Evolutionary conservation across 1,140 invertebrate genomes (phyloP).

Genomic region (Lepidurus apus): DNA sequence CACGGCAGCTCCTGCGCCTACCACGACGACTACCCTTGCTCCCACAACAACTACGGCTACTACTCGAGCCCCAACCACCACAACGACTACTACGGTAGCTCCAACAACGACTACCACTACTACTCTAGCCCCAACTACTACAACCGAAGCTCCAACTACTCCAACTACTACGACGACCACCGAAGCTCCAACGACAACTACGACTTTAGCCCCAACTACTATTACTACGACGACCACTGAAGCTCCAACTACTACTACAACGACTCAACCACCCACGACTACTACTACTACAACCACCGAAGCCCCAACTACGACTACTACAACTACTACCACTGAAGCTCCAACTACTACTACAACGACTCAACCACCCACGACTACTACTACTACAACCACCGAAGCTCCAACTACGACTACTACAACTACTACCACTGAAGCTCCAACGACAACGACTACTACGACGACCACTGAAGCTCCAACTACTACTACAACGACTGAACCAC

Average conservation of each 20-base stretch:
- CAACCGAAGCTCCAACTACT: constrained; percentile 23
- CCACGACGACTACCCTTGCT: constrained; percentile 44
- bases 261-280: not conserved
- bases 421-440: not conserved
- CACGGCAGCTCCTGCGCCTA: constrained; percentile 5
- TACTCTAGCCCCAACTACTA: constrained; percentile 42
- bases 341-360: not conserved
- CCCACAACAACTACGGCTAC: constrained; percentile 23
- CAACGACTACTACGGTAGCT: constrained; percentile 33
- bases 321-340: not conserved
- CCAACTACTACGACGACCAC: not conserved
- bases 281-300: not conserved
- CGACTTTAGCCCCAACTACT: no score
- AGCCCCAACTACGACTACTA: constrained; percentile 30
- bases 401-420: not conserved
- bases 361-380: not conserved
- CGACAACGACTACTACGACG: not conserved
- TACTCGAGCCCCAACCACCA: not conserved
- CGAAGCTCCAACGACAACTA: constrained; percentile 28
- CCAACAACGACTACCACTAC: constrained; percentile 36
- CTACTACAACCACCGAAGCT: not conserved
- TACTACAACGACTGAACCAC: not conserved
- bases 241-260: constrained; percentile 1
- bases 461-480: not conserved
- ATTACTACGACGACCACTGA: not conserved